These are phyloP conservation scores for Centropus unirufus DNA, from an alignment of 2,113 vertebrate species.

Conservation along the genomic window DNA sequence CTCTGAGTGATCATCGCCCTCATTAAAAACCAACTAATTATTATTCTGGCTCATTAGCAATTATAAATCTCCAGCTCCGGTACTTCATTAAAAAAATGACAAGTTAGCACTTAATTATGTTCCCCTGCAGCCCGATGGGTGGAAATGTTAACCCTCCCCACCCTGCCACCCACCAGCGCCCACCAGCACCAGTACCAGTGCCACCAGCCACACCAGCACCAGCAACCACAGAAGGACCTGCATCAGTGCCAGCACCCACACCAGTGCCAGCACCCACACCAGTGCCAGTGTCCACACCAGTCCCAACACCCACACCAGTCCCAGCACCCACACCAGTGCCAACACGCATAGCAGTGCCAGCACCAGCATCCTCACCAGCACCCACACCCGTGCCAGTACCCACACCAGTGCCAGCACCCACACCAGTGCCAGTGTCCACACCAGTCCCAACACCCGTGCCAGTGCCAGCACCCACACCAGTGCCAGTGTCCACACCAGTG, in stretches of 20 bases:
- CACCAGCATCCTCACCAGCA: neutral
- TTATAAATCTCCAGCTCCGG: constrained; percentile 78
- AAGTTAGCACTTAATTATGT: constrained; percentile 81
- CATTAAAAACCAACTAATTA: constrained; percentile 83
- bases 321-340: neutral
- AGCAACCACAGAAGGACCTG: accelerated
- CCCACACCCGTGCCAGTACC: neutral
- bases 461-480: neutral
- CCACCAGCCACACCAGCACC: accelerated
- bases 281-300: too few relatives aligned
- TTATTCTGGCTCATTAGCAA: constrained; percentile 83
- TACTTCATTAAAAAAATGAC: constrained; percentile 82
- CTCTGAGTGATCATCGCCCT: constrained; percentile 75
- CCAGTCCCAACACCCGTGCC: accelerated
- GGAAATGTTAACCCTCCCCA: neutral
- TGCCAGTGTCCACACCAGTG: accelerated
- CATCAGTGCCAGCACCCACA: accelerated
- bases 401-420: too few relatives aligned
- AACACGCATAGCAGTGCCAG: too few relatives aligned
- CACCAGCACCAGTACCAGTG: neutral
- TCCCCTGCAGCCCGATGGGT: constrained; percentile 28
- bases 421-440: accelerated
- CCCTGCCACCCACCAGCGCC: neutral
- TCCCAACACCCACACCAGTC: accelerated
- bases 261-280: neutral